Conservation (phyloP, 2,113 vertebrate species). For the Eulacestoma nigropectus region DNA sequence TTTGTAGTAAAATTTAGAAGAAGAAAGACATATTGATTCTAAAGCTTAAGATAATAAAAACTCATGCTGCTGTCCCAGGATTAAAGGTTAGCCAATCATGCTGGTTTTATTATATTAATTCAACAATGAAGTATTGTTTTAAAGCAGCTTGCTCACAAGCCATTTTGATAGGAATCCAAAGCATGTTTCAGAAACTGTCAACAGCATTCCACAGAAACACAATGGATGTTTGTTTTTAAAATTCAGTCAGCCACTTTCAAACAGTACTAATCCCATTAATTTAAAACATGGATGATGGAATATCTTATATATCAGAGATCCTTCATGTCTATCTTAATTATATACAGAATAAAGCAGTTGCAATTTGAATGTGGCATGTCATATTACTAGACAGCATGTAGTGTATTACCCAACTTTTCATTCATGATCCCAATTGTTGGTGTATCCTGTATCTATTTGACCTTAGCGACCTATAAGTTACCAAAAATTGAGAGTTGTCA, state of each 20-base stretch:
- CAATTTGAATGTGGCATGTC: neutral
- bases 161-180: conserved; percentile 77
- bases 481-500: neutral
- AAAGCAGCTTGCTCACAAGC: conserved; percentile 72
- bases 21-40: conserved; percentile 7
- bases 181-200: conserved; percentile 78
- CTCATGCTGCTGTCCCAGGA: conserved; percentile 46
- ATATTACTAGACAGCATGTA: neutral
- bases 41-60: conserved; percentile 53
- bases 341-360: conserved; percentile 38
- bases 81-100: conserved; percentile 74
- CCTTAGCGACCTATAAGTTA: neutral
- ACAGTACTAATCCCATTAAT: conserved; percentile 61
- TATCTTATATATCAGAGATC: conserved; percentile 11
- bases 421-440: neutral
- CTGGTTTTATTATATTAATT: conserved; percentile 68
- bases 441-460: neutral
- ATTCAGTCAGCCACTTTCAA: conserved; percentile 51
- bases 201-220: conserved; percentile 74
- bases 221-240: conserved; percentile 69
- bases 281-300: conserved; percentile 42
- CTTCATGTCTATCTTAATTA: conserved; percentile 35
- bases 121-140: conserved; percentile 76
- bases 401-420: neutral
- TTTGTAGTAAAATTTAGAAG: conserved; percentile 6